Conservation (phyloP, 2,797 vertebrate genomes). For the Sebastes hubbsi region DNA sequence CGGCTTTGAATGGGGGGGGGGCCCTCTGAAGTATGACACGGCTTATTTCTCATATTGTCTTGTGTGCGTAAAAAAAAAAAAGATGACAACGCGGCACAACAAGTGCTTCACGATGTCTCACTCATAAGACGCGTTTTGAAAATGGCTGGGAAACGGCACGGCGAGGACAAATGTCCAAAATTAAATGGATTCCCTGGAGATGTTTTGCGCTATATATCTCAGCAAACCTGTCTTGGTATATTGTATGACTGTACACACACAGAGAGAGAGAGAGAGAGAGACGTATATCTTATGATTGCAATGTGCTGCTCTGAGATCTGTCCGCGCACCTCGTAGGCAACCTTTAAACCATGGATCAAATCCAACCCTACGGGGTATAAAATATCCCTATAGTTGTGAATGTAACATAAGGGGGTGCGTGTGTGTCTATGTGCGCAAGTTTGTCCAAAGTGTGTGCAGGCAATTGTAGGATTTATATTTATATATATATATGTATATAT, state of each 20-base stretch:
- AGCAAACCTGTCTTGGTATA: constrained; percentile 42
- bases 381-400: constrained; percentile 75
- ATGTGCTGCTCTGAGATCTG: constrained; percentile 75
- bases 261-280: constrained; percentile 2
- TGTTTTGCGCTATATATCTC: constrained; percentile 32
- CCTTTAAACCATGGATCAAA: constrained; percentile 83
- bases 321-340: constrained; percentile 79
- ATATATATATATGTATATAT: too few relatives aligned
- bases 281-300: constrained; percentile 44
- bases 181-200: constrained; percentile 51
- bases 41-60: constrained; percentile 70
- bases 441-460: constrained; percentile 28
- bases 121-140: constrained; percentile 26
- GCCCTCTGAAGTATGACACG: constrained; percentile 69
- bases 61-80: constrained; percentile 40
- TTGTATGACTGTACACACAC: constrained; percentile 45
- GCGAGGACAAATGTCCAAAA: constrained; percentile 55
- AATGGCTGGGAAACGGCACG: constrained; percentile 48
- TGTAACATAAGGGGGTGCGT: constrained; percentile 63
- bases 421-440: constrained; percentile 5
- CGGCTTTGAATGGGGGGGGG: constrained; percentile 58
- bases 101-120: constrained; percentile 55
- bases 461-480: constrained; percentile 1
- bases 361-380: constrained; percentile 79
- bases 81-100: constrained; percentile 60